phyloP scores from a whole-genome alignment of 2,113 vertebrate genomes.

The Pluvianellus socialis region DNA sequence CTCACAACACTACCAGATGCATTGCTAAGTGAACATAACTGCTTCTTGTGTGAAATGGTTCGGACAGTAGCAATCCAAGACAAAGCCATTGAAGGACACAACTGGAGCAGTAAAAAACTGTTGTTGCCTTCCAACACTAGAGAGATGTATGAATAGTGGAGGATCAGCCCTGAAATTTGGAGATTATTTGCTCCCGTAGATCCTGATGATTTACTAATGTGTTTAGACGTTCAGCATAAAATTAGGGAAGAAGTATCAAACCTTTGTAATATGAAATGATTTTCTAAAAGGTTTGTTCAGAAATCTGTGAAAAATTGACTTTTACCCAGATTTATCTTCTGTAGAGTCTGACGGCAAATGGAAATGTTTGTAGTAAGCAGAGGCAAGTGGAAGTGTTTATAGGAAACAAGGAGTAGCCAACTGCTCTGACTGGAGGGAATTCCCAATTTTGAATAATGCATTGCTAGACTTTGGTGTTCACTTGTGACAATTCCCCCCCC shows the following conservation, averaged over 20 bases:
- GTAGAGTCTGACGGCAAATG: neutral
- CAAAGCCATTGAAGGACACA: neutral
- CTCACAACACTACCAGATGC: neutral
- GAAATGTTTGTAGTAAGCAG: neutral
- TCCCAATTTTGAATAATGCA: neutral
- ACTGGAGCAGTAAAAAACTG: neutral
- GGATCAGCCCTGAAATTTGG: neutral
- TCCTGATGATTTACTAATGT: neutral
- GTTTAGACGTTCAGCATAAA: neutral
- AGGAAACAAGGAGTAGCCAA: neutral
- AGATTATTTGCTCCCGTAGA: neutral
- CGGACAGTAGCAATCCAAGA: neutral
- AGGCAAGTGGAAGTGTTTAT: neutral
- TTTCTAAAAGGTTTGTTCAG: neutral
- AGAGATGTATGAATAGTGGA: neutral
- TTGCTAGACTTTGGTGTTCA: neutral
- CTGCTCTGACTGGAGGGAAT: neutral
- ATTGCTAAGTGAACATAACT: neutral
- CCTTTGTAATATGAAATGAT: neutral
- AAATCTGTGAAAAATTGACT: neutral
- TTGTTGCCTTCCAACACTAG: neutral
- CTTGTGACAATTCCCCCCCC: fast-evolving
- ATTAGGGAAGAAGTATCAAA: neutral
- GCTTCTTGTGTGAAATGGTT: neutral
- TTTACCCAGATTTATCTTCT: neutral